phyloP scores from a whole-genome alignment of 2,113 vertebrate genomes.

The Microcebus lehilahytsara region DNA sequence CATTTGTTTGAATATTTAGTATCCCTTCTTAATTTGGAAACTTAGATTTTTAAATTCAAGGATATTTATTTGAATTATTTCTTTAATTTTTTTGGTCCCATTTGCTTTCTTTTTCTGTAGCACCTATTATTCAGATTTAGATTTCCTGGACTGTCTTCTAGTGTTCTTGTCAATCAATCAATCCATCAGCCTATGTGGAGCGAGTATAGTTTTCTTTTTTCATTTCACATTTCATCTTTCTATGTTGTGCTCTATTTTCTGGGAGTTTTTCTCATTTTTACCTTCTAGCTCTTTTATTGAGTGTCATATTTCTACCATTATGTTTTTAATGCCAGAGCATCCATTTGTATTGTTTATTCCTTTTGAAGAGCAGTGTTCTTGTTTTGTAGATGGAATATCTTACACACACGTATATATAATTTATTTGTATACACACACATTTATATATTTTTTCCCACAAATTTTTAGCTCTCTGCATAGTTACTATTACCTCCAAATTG shows the following conservation, averaged over 20 bases:
- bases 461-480: not conserved
- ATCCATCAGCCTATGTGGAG: no score
- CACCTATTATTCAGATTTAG: not conserved
- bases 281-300: not conserved
- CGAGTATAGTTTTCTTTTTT: not conserved
- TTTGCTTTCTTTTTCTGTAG: not conserved
- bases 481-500: not conserved
- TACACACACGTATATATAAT: not conserved
- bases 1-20: not conserved
- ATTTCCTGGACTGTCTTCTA: not conserved
- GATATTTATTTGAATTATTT: conserved; percentile 4
- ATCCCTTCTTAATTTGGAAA: not conserved
- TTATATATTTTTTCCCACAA: not conserved
- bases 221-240: not conserved
- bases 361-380: not conserved
- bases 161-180: not conserved
- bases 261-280: not conserved
- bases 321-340: not conserved
- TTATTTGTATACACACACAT: not conserved
- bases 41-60: not conserved
- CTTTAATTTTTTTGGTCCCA: not conserved
- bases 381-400: not conserved
- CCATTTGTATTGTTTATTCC: not conserved
- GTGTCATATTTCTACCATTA: not conserved
- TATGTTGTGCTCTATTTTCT: not conserved